Conservation (phyloP, 2,113 vertebrate genomes). For the Noturus placidus region DNA sequence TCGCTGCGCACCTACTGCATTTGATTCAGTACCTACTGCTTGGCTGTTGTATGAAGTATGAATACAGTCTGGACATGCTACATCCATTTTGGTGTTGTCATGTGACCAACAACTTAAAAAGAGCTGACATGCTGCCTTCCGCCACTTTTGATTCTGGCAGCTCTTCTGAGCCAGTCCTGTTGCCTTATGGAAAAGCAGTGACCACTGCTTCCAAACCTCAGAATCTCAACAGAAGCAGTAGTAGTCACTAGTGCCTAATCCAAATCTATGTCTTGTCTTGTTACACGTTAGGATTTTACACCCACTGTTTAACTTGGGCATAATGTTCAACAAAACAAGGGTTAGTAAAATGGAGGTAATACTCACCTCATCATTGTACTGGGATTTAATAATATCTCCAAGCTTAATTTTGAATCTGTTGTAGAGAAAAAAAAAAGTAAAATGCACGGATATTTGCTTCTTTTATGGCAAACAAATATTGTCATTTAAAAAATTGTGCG, state of each 20-base stretch:
- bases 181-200: too few species aligned
- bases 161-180: too few species aligned
- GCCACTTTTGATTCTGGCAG: too few species aligned
- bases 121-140: too few species aligned
- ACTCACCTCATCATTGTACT: constrained; percentile 83
- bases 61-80: too few species aligned
- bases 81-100: too few species aligned
- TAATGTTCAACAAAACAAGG: background rate
- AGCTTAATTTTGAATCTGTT: constrained; percentile 82
- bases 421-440: background rate
- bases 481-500: background rate
- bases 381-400: constrained; percentile 76
- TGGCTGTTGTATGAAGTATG: too few species aligned
- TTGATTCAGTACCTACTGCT: too few species aligned
- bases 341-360: background rate
- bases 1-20: too few species aligned
- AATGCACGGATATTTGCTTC: background rate
- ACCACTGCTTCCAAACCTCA: too few species aligned
- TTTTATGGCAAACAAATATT: background rate
- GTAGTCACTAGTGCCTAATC: background rate
- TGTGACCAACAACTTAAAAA: too few species aligned
- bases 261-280: background rate
- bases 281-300: background rate
- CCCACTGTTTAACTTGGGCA: background rate
- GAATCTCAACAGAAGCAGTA: too few species aligned